Percentiles rank a stretch among this genome's conserved stretches.
phyloP scores from a whole-genome alignment of 1,140 invertebrate genomes.

The Chelonus insularis region DNA sequence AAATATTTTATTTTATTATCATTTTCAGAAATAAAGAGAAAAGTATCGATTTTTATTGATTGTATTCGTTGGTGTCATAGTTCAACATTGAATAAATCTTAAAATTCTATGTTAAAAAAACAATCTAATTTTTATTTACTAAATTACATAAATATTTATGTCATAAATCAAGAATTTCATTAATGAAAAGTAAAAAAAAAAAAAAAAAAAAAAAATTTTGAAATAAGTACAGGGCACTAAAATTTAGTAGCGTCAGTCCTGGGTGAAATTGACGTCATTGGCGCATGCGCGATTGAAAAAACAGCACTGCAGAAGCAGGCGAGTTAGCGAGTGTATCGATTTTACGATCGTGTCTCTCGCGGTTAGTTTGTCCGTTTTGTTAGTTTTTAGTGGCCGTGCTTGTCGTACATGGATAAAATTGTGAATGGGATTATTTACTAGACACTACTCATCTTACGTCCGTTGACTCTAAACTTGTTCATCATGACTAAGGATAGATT shows the following conservation, averaged over 20 bases:
- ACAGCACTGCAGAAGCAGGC: conserved; percentile 68
- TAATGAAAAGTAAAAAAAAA: too few species aligned
- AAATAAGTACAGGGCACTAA: too few species aligned
- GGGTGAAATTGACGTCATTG: conserved; percentile 60
- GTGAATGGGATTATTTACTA: conserved; percentile 76
- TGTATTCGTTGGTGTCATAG: too few species aligned
- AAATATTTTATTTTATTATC: too few species aligned
- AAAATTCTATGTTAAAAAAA: too few species aligned
- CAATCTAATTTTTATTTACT: too few species aligned
- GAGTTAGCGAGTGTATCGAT: conserved; percentile 70
- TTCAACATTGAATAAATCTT: too few species aligned
- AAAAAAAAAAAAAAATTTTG: too few species aligned
- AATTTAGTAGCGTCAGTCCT: conserved; percentile 19
- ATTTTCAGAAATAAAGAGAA: too few species aligned
- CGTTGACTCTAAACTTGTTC: conserved; percentile 54
- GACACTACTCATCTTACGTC: conserved; percentile 46
- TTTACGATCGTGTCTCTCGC: conserved; percentile 73
- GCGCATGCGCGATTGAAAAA: conserved; percentile 60
- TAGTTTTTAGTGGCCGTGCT: conserved; percentile 35
- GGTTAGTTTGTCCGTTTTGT: conserved; percentile 59
- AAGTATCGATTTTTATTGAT: too few species aligned
- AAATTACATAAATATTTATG: too few species aligned
- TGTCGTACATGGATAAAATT: conserved; percentile 68
- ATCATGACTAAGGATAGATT: conserved; percentile 98
- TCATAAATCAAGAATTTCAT: too few species aligned